These are phyloP conservation scores for Drosophila pullipes DNA, from an alignment of 2,888 invertebrate genomes.

Conservation along the genomic window DNA sequence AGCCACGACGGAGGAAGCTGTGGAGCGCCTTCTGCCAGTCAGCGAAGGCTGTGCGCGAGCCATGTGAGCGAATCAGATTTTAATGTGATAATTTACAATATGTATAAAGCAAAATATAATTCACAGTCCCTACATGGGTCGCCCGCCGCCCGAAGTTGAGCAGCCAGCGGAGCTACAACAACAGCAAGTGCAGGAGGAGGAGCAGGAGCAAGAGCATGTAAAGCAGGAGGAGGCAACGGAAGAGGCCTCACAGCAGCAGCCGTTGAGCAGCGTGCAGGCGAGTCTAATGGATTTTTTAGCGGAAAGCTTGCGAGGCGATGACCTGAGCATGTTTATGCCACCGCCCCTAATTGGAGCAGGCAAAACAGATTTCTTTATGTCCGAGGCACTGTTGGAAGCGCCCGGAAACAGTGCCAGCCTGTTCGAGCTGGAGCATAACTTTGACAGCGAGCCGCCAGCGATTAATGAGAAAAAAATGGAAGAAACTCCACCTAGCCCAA, in stretches of 20 bases:
- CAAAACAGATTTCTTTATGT: conserved; percentile 78
- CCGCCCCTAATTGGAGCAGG: conserved; percentile 74
- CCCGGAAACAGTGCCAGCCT: conserved; percentile 60
- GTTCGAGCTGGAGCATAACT: conserved; percentile 66
- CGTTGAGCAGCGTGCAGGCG: conserved; percentile 83
- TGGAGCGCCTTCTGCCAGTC: conserved; percentile 16
- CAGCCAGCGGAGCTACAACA: background rate
- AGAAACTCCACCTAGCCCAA: conserved; percentile 1
- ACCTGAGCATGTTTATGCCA: conserved; percentile 78
- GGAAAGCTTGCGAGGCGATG: conserved; percentile 82
- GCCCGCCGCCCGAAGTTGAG: conserved; percentile 54
- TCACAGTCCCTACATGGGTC: conserved; percentile 84
- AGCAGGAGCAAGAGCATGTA: background rate
- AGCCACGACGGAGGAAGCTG: conserved; percentile 3
- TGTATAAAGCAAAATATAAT: background rate
- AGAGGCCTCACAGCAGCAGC: conserved; percentile 27
- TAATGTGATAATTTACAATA: background rate
- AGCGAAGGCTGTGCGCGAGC: conserved; percentile 81
- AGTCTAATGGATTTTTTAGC: conserved; percentile 84
- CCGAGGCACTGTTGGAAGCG: conserved; percentile 74
- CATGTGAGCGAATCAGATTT: conserved; percentile 69
- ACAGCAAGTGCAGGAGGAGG: background rate
- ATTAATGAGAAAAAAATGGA: conserved; percentile 16
- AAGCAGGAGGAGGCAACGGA: conserved; percentile 11
- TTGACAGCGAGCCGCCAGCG: conserved; percentile 33